Base-by-base conservation (phyloP, 2,888 invertebrate species). In the Chymomyza caudatula region DNA sequence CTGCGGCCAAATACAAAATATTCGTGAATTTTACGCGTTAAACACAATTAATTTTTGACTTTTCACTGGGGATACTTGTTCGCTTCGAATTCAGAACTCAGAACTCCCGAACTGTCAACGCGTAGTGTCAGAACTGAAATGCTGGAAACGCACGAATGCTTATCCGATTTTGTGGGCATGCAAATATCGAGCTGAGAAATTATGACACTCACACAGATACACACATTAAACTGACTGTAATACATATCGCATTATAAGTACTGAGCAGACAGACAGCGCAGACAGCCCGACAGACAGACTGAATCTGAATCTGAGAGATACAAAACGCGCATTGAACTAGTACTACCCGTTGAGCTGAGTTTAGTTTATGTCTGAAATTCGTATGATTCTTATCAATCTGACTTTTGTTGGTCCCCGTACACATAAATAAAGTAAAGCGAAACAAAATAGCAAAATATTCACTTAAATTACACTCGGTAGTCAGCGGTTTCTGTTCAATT, bases 151-250 rank as follows among this genome's bases (percentile, higher is more conserved):
- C 58, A 67, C 60, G 61, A 69, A 49, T 77, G 74, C 60, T 67
- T 63, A 54, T 66, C 61, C 68, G 68, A 71, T 71, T 81, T 74
- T 68, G 65, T 63, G 66, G 71, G 57, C 67, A 67, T 55, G 60
- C 63, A 62, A 73, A 44, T 67, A 72, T 76, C 65, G 67, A 81
- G 73, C 65, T 61, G 69, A 67, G 67, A 61, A 71, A 71, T 73
- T 84, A 69, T 81, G 81, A 71, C 78, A 68, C 70, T 69, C 66
- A 73, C 67, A 72, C 64, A 73, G 66, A 59, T 66, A 71, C 43
- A 63, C 68, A 55, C 49, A 37, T 37, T 37, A 2, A 37, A 37
- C 29, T 37, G 29, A 13, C 29, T 37, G 11, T 37, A 37, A 37
- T 37, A 37, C 11, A 37, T 37, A 4, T 37, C 29, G 11, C 29